phyloP scores from a whole-genome alignment of 2,888 invertebrate genomes.

The Didymodactylos carnosus region DNA sequence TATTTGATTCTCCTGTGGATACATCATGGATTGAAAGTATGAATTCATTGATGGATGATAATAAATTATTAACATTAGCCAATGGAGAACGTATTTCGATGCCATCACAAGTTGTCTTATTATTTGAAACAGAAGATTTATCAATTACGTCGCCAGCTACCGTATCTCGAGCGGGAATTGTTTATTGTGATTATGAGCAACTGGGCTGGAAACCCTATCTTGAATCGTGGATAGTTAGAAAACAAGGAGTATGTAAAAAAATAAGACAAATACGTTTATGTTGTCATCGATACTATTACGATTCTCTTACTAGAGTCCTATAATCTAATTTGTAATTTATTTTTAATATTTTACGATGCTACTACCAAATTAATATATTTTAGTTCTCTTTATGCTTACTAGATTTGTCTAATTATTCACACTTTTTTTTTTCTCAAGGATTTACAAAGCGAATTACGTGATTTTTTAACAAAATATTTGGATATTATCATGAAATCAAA shows the following conservation, averaged over 20 bases:
- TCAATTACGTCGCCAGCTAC: conserved; percentile 39
- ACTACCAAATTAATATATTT: too few relatives aligned
- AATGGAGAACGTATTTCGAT: conserved; percentile 36
- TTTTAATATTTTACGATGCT: too few relatives aligned
- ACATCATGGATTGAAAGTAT: conserved; percentile 36
- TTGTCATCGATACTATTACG: too few relatives aligned
- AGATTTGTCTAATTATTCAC: too few relatives aligned
- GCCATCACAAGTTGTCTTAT: conserved; percentile 49
- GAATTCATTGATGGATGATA: conserved; percentile 37
- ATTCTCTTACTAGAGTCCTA: too few relatives aligned
- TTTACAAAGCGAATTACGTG: not conserved
- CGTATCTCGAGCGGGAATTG: conserved; percentile 35
- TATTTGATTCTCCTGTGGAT: conserved; percentile 36
- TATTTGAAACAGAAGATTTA: conserved; percentile 63
- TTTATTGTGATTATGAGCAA: conserved; percentile 31
- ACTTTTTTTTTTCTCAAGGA: too few relatives aligned
- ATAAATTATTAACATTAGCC: conserved; percentile 35
- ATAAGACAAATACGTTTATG: too few relatives aligned
- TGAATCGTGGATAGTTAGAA: conserved; percentile 36
- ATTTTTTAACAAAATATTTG: conserved; percentile 22
- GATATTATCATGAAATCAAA: conserved; percentile 49
- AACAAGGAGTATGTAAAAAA: conserved; percentile 32
- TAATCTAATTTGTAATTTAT: not conserved
- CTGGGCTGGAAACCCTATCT: conserved; percentile 33
- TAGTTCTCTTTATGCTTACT: too few relatives aligned